Evolutionary conservation across 2,888 invertebrate genomes (phyloP).

Genomic region (Drosophila leonis): DNA sequence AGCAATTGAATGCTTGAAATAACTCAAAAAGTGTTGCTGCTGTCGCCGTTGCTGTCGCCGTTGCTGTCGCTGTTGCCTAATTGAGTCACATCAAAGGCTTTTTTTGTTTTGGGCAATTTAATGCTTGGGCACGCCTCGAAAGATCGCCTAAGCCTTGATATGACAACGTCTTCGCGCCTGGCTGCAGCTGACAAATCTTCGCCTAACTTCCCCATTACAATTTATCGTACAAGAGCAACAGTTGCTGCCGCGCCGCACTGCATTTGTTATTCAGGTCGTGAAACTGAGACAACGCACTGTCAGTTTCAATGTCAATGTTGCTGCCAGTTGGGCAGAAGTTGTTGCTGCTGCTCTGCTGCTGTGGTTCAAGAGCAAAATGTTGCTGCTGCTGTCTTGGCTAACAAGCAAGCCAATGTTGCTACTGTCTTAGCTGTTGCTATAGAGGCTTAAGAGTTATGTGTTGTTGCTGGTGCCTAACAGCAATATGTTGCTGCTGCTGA

Average conservation of each 20-base stretch:
- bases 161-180: conserved; percentile 20
- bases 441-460: background rate
- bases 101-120: conserved; percentile 44
- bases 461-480: background rate
- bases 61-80: conserved; percentile 48
- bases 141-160: conserved; percentile 35
- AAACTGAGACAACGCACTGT: conserved; percentile 26
- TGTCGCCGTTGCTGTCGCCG: conserved; percentile 6
- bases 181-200: conserved; percentile 21
- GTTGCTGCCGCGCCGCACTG: conserved; percentile 14
- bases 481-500: background rate
- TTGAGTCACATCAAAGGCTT: conserved; percentile 57
- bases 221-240: conserved; percentile 9
- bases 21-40: conserved; percentile 14
- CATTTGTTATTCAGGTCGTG: conserved; percentile 59
- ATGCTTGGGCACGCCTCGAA: conserved; percentile 53
- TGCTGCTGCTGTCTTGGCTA: conserved; percentile 2
- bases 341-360: background rate
- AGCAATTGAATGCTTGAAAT: conserved; percentile 32
- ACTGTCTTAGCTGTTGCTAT: background rate
- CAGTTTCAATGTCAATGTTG: conserved; percentile 74
- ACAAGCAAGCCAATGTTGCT: background rate
- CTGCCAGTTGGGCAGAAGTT: conserved; percentile 17
- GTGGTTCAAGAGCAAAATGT: conserved; percentile 8
- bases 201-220: conserved; percentile 12